Conservation (phyloP, 2,113 vertebrate genomes). For the Motacilla tschutschensis region DNA sequence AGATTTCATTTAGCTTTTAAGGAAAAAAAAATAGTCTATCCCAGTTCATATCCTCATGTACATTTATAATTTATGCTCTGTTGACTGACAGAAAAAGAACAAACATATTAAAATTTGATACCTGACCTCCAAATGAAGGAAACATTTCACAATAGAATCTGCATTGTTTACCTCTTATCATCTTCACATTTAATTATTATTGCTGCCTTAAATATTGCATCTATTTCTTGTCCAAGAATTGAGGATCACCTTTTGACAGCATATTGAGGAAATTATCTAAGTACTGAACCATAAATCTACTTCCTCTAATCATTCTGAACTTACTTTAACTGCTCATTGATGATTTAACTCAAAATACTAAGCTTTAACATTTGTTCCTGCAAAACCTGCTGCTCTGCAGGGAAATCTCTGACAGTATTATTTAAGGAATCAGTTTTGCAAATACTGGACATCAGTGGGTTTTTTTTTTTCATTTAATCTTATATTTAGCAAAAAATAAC, state of each 20-base stretch:
- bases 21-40: neutral
- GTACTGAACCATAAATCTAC: neutral
- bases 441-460: neutral
- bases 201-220: conserved; percentile 20
- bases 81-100: conserved; percentile 41
- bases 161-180: conserved; percentile 25
- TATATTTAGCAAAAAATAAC: neutral
- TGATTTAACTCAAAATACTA: neutral
- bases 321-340: neutral
- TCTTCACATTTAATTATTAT: conserved; percentile 20
- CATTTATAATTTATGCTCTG: conserved; percentile 43
- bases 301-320: neutral
- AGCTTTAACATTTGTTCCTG: neutral
- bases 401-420: neutral
- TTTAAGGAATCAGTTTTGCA: neutral
- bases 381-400: neutral
- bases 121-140: conserved; percentile 22
- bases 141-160: conserved; percentile 21
- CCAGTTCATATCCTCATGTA: neutral
- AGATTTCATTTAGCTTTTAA: neutral
- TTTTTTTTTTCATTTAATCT: neutral
- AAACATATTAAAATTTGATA: conserved; percentile 61
- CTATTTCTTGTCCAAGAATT: neutral
- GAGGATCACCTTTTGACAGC: conserved; percentile 13
- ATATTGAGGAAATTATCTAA: neutral